phyloP scores from a whole-genome alignment of 2,888 invertebrate genomes.

The Morpho helenor region DNA sequence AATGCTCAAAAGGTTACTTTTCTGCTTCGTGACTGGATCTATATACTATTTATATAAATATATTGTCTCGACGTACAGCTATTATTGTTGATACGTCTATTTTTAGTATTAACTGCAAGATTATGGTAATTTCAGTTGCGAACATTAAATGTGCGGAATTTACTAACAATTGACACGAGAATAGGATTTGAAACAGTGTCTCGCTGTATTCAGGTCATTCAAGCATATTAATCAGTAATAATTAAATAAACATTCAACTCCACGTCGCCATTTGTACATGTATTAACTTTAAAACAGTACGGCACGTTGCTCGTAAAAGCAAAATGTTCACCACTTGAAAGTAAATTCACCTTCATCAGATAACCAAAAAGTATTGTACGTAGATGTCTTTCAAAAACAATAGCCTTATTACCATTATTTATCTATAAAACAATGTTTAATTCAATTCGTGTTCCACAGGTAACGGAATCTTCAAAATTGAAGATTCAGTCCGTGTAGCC shows the following conservation, averaged over 20 bases:
- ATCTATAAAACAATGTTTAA: constrained; percentile 44
- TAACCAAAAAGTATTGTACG: constrained; percentile 10
- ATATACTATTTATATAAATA: constrained; percentile 33
- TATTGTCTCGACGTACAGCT: constrained; percentile 42
- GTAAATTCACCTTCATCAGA: constrained; percentile 11
- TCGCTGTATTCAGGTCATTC: constrained; percentile 15
- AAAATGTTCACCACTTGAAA: constrained; percentile 2
- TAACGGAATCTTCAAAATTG: constrained; percentile 98
- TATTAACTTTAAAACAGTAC: neutral
- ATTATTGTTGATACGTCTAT: constrained; percentile 32
- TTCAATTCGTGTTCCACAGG: constrained; percentile 57
- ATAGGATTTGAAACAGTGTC: constrained; percentile 20
- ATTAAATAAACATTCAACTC: neutral
- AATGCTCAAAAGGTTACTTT: constrained; percentile 54
- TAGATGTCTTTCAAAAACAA: constrained; percentile 20
- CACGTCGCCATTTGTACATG: neutral
- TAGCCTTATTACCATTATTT: constrained; percentile 23
- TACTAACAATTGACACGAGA: constrained; percentile 19
- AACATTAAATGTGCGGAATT: constrained; percentile 21
- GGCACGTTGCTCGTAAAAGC: neutral
- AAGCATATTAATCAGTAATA: neutral
- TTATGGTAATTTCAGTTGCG: constrained; percentile 32
- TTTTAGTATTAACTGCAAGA: constrained; percentile 30
- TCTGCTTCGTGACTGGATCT: constrained; percentile 50
- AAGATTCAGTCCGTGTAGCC: constrained; percentile 98